Conservation (phyloP, 2,888 invertebrate species). For the Therioaphis trifolii region DNA sequence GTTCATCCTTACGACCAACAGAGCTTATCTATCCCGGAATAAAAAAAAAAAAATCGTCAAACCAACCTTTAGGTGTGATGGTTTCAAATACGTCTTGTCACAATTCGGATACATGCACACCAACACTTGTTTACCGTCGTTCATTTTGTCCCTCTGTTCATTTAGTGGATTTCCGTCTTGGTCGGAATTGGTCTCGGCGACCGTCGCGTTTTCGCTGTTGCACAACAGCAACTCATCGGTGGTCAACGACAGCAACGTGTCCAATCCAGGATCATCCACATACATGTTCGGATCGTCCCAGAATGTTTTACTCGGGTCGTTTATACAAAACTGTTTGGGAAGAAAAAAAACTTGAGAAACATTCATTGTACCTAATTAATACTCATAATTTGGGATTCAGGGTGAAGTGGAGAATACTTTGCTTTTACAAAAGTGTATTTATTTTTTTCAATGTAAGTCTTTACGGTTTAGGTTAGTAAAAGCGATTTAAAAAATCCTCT, state of each 20-base stretch:
- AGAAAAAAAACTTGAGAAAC: too few relatives aligned
- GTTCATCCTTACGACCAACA: too few relatives aligned
- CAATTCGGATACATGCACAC: slow-evolving; percentile 78
- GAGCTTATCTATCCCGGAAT: too few relatives aligned
- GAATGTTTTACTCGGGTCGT: slow-evolving; percentile 49
- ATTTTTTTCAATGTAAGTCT: too few relatives aligned
- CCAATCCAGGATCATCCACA: slow-evolving; percentile 47
- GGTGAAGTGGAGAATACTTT: too few relatives aligned
- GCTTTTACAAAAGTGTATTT: too few relatives aligned
- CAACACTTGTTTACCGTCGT: slow-evolving; percentile 7
- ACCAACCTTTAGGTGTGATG: slow-evolving; percentile 80
- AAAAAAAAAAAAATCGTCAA: background rate
- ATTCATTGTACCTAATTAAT: too few relatives aligned
- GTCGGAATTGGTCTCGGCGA: background rate
- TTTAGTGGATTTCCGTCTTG: background rate
- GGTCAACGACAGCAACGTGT: slow-evolving; percentile 38
- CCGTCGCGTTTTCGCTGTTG: background rate
- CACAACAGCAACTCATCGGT: slow-evolving; percentile 8
- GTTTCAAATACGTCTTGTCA: slow-evolving; percentile 86
- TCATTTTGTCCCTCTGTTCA: background rate
- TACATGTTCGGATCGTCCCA: slow-evolving; percentile 59
- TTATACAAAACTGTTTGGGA: slow-evolving; percentile 4
- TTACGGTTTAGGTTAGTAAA: too few relatives aligned
- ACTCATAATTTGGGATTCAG: too few relatives aligned
- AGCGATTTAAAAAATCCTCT: too few relatives aligned